Evolutionary conservation across 2,113 vertebrate species (phyloP).

Genomic region (Colius striatus): DNA sequence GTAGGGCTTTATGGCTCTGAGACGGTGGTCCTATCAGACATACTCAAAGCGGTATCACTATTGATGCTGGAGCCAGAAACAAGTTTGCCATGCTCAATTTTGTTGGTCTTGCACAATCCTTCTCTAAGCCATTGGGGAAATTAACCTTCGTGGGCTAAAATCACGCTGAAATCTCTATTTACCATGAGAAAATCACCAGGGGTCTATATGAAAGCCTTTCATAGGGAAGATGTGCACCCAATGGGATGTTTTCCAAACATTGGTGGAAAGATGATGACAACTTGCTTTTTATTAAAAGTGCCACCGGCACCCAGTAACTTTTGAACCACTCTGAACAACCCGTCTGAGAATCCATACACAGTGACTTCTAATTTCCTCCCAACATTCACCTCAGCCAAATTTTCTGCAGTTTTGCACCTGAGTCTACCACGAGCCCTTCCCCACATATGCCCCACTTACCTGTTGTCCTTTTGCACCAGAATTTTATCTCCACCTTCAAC

Average conservation of each 20-base stretch:
- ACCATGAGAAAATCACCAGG: not conserved
- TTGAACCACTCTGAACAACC: not conserved
- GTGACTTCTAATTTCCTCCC: not conserved
- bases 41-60: not conserved
- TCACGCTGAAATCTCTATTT: not conserved
- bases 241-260: not conserved
- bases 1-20: not conserved
- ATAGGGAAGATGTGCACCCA: not conserved
- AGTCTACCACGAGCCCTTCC: not conserved
- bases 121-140: not conserved
- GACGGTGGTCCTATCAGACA: not conserved
- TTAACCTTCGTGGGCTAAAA: not conserved
- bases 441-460: constrained; percentile 68
- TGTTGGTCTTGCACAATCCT: not conserved
- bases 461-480: constrained; percentile 88
- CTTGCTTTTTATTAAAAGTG: not conserved
- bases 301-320: not conserved
- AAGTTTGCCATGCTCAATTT: not conserved
- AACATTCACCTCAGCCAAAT: not conserved
- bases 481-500: constrained; percentile 88
- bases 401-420: not conserved
- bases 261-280: not conserved
- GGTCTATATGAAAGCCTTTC: not conserved
- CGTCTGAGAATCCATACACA: not conserved
- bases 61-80: not conserved